phyloP scores from a whole-genome alignment of 2,113 vertebrate species.

The Arenaria interpres region DNA sequence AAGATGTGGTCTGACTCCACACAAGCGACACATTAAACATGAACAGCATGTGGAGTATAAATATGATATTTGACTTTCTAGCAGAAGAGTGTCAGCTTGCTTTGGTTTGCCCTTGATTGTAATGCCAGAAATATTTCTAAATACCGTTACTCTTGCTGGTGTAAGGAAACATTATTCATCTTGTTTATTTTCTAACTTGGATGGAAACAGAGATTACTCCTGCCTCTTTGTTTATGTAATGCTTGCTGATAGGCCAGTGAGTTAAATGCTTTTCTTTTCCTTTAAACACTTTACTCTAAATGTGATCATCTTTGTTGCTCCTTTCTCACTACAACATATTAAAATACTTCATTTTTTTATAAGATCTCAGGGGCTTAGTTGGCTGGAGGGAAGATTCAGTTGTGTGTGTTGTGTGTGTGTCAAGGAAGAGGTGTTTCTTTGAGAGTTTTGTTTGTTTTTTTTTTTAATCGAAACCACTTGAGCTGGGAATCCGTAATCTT shows the following conservation, averaged over 20 bases:
- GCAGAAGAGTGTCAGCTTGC: not conserved
- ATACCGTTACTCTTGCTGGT: accelerated
- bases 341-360: not conserved
- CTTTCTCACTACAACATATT: not conserved
- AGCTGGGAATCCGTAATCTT: not conserved
- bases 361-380: not conserved
- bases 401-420: not conserved
- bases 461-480: not conserved
- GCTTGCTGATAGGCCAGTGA: not conserved
- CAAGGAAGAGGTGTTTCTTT: not conserved
- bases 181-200: not conserved
- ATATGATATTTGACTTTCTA: not conserved
- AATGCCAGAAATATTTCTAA: not conserved
- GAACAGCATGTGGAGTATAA: not conserved
- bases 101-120: not conserved
- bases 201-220: not conserved
- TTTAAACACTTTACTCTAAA: not conserved
- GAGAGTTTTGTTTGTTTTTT: not conserved
- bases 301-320: not conserved
- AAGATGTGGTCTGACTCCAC: not conserved
- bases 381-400: not conserved
- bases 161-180: not conserved
- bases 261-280: not conserved
- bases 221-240: not conserved
- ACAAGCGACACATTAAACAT: not conserved